Evolutionary conservation across 2,113 vertebrate genomes (phyloP), one percentile per base, ranked within the genome.

Genomic region (Oryzias woworae): DNA sequence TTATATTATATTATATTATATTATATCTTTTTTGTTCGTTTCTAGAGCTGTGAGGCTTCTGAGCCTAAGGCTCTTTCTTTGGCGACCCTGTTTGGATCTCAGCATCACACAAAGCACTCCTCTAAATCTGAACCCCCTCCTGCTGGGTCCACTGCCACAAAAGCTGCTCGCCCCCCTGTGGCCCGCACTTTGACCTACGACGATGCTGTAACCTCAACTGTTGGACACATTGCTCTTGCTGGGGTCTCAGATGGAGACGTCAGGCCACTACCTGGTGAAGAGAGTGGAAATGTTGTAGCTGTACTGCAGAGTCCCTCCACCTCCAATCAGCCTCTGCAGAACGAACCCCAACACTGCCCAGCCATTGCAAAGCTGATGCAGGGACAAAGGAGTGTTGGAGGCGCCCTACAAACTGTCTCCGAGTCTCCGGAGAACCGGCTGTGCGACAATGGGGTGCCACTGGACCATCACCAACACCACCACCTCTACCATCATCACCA

Each of bases 281-380:
- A 53, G 2, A 56, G 41, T 16, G 61, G 48, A 17, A 48, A 42
- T 44, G 53, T 64, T 49, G 63, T 57, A 4, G 53, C 12, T 6
- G 50, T 74, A 15, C 51, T 67, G 45, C 68, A 20, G 5, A 69
- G 46, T 59, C 50, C 72, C 52, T 5, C 18, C 3, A 0, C 20
- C 1, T 1, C 26, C n/a, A 59, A 43, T 4, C 71, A 64, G 13
- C 69, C 57, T 22, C 60, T 66, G 31, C 41, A 24, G 2, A 23
- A 55, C 26, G 77, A 73, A 16, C 73, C 47, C 4, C 87, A 90
- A 65, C 90, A 87, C 79, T 98, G 96, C 41, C 93, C 95, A 0
- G 96, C 95, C 75, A 94, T 98, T 73, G 94, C 95, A 78, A 98
- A 98, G 84, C 94, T 98, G 2, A 94, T 98, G 71, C 85, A 84